phyloP scores from a whole-genome alignment of 2,888 invertebrate genomes.

The Hyalella azteca region DNA sequence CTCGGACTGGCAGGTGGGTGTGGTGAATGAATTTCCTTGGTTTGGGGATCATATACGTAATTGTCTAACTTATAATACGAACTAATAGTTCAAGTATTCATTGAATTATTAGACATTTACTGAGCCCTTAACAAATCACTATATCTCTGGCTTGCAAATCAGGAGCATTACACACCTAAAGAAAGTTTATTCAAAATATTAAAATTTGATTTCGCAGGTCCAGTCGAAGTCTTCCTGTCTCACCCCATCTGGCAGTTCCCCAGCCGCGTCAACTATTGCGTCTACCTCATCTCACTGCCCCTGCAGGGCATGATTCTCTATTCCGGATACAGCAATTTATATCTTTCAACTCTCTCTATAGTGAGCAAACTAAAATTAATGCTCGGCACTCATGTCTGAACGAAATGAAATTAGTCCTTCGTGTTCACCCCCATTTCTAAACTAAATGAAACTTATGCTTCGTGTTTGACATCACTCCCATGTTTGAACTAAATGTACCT shows the following conservation, averaged over 20 bases:
- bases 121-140: too few species aligned
- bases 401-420: background rate
- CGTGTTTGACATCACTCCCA: background rate
- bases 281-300: constrained; percentile 47
- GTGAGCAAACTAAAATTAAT: background rate
- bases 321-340: constrained; percentile 5
- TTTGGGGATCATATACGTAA: too few species aligned
- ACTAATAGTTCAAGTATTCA: too few species aligned
- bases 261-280: constrained; percentile 44
- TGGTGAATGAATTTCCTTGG: too few species aligned
- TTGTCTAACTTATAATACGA: too few species aligned
- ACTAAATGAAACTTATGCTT: background rate
- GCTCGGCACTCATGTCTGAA: background rate
- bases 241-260: constrained; percentile 47
- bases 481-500: background rate
- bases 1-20: constrained; percentile 38
- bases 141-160: background rate
- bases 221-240: constrained; percentile 42
- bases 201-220: constrained; percentile 36
- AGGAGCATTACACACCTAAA: background rate
- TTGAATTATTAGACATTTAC: too few species aligned
- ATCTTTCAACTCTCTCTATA: background rate
- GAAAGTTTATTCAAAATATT: background rate
- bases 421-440: too few species aligned
- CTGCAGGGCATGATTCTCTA: constrained; percentile 40